Base-by-base conservation (phyloP, 1,140 invertebrate genomes). In the Neodiprion fabricii region DNA sequence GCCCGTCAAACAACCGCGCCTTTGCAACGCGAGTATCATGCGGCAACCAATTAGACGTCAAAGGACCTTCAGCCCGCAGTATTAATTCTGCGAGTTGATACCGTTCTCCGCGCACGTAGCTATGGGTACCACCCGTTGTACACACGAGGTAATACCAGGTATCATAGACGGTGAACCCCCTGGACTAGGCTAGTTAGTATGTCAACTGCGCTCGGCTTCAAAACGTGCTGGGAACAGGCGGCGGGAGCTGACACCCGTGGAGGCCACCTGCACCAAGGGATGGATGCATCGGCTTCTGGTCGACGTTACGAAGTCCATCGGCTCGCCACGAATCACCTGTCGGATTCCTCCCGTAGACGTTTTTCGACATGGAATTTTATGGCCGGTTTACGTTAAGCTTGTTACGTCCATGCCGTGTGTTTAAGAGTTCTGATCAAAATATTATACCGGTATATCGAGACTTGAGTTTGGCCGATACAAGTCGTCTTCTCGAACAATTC, bases 201-300 rank as follows among this genome's bases (percentile, higher is more conserved):
- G 53, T 61, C 53, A 61, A 61, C 53, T 17, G n/a, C n/a, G 53
- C 53, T 14, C n/a, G 4, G 53, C 53, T 61, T 5, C 53, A 61
- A 61, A 61, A 61, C 53, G 53, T 61, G 53, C 53, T 61, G 53
- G 53, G 53, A 61, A 61, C 53, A 61, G 53, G n/a, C 53, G 53
- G 14, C 53, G 53, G 53, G 53, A 14, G 53, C 53, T 61, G 53
- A 61, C 53, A 61, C 53, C 4, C 53, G 53, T 61, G 53, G n/a
- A 17, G 53, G 28, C n/a, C 53, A 61, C n/a, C 53, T 40, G 28
- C 53, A 61, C 53, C 53, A 61, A 17, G 53, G 53, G 53, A 9
- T 8, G 53, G 53, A 61, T 14, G n/a, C 11, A 61, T 61, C 53
- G 53, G 4, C 53, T 61, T 61, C n/a, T 61, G 53, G 53, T 61